Conservation (phyloP, 1,140 invertebrate species). For the Planococcus citri region DNA sequence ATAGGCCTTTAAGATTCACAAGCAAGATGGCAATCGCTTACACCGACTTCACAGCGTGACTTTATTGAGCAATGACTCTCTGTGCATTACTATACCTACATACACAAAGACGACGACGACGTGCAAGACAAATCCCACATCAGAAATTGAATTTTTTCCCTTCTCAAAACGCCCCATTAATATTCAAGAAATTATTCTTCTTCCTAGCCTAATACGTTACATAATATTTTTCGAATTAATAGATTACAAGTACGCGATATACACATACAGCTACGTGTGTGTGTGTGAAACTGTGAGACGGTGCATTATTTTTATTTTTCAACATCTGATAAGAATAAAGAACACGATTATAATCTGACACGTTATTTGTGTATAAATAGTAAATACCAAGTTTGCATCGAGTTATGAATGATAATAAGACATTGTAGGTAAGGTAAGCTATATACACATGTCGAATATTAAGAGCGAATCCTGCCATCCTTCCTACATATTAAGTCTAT, state of each 20-base stretch:
- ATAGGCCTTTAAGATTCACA: not conserved
- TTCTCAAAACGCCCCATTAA: constrained; percentile 2
- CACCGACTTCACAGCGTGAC: constrained; percentile 1
- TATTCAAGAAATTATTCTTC: not conserved
- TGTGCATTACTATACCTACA: no score
- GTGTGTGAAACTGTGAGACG: no score
- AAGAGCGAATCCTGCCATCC: not conserved
- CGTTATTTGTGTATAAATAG: constrained; percentile 1
- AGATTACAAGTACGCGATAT: not conserved
- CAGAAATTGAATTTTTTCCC: not conserved
- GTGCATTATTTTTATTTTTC: not conserved
- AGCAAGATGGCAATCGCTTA: constrained; percentile 4
- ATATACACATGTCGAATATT: not conserved
- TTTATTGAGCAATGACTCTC: not conserved
- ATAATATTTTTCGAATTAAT: not conserved
- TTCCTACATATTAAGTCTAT: no score
- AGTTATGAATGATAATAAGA: not conserved
- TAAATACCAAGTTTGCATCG: not conserved
- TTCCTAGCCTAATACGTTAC: not conserved
- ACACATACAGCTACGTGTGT: no score
- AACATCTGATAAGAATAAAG: not conserved
- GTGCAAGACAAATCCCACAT: constrained; percentile 3
- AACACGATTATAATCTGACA: constrained; percentile 7
- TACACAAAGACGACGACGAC: not conserved
- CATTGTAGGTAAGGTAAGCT: no score